phyloP scores from a whole-genome alignment of 1,140 invertebrate species.

The Vanessa atalanta region DNA sequence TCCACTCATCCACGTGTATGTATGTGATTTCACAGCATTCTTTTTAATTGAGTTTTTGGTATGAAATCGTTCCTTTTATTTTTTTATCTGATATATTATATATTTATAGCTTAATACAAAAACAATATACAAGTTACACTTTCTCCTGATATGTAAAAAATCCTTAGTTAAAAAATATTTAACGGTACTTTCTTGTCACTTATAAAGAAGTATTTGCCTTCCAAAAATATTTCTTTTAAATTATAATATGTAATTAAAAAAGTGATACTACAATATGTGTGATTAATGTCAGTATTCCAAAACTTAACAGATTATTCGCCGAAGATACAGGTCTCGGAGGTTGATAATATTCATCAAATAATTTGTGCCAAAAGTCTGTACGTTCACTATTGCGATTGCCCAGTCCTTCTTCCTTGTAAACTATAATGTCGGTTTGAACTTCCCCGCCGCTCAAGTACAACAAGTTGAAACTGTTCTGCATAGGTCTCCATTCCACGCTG shows the following conservation, averaged over 20 bases:
- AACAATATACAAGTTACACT: too few species aligned
- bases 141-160: too few species aligned
- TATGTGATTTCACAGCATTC: too few species aligned
- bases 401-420: constrained; percentile 38
- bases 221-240: too few species aligned
- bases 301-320: constrained; percentile 33
- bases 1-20: too few species aligned
- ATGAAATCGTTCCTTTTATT: too few species aligned
- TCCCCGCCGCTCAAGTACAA: constrained; percentile 45
- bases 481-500: constrained; percentile 5
- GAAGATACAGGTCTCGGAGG: constrained; percentile 48
- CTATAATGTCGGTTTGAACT: constrained; percentile 21
- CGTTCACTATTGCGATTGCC: constrained; percentile 46
- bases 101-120: too few species aligned
- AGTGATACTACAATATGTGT: constrained; percentile 33
- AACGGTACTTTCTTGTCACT: too few species aligned
- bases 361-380: constrained; percentile 53
- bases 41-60: too few species aligned
- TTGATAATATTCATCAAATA: constrained; percentile 45
- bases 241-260: constrained; percentile 11
- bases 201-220: too few species aligned
- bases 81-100: too few species aligned
- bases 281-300: constrained; percentile 38
- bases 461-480: constrained; percentile 12
- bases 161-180: too few species aligned